Base-by-base conservation (phyloP, 2,113 vertebrate genomes). In the zebrafish (Danio rerio) region DNA sequence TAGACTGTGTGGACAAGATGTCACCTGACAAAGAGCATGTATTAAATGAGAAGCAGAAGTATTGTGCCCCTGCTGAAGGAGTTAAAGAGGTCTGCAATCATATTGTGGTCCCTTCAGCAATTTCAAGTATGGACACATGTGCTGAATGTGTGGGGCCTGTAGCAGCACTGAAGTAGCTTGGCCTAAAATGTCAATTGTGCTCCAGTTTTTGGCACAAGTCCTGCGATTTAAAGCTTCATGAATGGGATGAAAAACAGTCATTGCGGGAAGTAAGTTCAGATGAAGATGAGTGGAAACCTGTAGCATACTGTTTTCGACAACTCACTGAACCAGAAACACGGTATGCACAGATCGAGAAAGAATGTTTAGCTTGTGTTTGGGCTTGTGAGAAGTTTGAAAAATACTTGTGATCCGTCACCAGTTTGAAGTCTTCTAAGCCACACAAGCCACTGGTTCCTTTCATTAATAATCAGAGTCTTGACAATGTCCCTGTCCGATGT, bases 391-490 rank as follows among this genome's bases (percentile, higher is more conserved):
- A n/a, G n/a, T n/a, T n/a, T n/a, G n/a, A n/a, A n/a, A n/a, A n/a
- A n/a, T n/a, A n/a, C n/a, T n/a, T n/a, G n/a, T n/a, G n/a, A n/a
- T n/a, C n/a, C n/a, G n/a, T n/a, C n/a, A n/a, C n/a, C n/a, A n/a
- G n/a, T n/a, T n/a, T n/a, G n/a, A n/a, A n/a, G n/a, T n/a, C n/a
- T n/a, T n/a, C n/a, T n/a, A n/a, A n/a, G n/a, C n/a, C n/a, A n/a
- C n/a, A n/a, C 31, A 89, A 89, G 80, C 82, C 80, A 66, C 84
- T 82, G 43, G 84, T 86, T 61, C 71, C 82, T 85, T 81, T 88
- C 65, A 89, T 89, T 80, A 87, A 80, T 78, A 88, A 65, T 77
- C 70, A 49, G 6, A 62, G 69, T 68, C 72, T 86, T 80, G 81
- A 89, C 75, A 68, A 81, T 83, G 82, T 89, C 40, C 77, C 85